Base-by-base conservation (phyloP, 2,888 invertebrate genomes). In the Malacosoma neustria region DNA sequence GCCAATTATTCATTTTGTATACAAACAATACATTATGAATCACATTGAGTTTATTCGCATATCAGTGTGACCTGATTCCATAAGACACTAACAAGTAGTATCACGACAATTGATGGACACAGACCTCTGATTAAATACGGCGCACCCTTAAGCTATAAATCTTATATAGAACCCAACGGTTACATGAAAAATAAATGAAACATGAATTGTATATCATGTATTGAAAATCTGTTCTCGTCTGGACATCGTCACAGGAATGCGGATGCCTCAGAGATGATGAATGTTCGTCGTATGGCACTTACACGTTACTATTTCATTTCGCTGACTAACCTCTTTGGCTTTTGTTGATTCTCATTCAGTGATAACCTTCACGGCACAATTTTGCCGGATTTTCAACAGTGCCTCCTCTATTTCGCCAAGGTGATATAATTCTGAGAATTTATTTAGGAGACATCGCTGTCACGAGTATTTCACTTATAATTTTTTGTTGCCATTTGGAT, bases 321-420 rank as follows among this genome's bases (percentile, higher is more conserved):
- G 33, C 35, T 41, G 40, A 41, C 40, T 38, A 41, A 41, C 35
- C 7, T 13, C 22, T 11, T 15, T 11, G 37, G 22, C 37, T 33
- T 37, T 32, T 35, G 29, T 32, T 9, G 4, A 30, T 9, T 34
- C 29, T 36, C 35, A 30, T 34, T 30, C 37, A 34, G 5, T 12
- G 14, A 11, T 9, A 14, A 13, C 36, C 36, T 32, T 32, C 32
- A 32, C 13, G 9, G 3, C 9, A 13, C 9, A 7, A 22, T 22
- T 22, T 22, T 22, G 22, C 9, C 22, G 3, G 6, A 22, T 22
- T 22, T 9, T 22, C 6, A 22, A 22, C 6, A 7, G 22, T 22
- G 22, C 5, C 22, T 22, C 5, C 22, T 22, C 6, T 7, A 22
- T 5, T 22, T 5, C 22, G 5, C 9, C 22, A 22, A 22, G 22